Base-by-base conservation (phyloP, 2,888 invertebrate species). In the Odontocerum albicorne region DNA sequence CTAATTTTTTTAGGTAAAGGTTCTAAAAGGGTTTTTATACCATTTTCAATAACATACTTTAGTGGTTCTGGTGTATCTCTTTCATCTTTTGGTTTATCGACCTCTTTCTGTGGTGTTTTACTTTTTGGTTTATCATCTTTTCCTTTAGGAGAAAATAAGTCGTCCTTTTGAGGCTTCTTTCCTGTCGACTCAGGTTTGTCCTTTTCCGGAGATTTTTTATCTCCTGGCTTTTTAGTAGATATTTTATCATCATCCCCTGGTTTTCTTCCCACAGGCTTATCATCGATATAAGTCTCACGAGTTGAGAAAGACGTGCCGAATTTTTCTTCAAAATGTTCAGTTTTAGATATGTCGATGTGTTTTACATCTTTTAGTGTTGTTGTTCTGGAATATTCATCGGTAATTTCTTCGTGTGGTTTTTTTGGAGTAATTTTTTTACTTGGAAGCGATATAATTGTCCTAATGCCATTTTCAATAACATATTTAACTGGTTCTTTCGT, bases 1-100 rank as follows among this genome's bases (percentile, higher is more conserved):
- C 16, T 47, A 2, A 54, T 49, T 15, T 57, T 62, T 42, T 61
- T 64, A 4, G 65, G 65, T 1, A 65, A 63, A 49, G 61, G 63
- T 2, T 42, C 31, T 6, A 53, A 21, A 36, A 46, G 52, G 8
- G 54, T 58, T 43, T 47, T 55, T 6, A 58, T 15, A 13, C 55
- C 58, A 47, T 56, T 58, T 47, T 60, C 60, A 10, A 47, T 54
- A 20, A 60, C 54, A 36, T 57, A 60, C 15, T 44, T 54, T 16
- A 44, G 46, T 3, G 21, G 12, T 4, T 47, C 49, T 6, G 39
- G 42, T n/a, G 40, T 15, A 7, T 55, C 47, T 36, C 49, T 49
- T 13, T 50, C 52, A 3, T 53, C 45, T 27, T 12, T 12, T 27
- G 6, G 22, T 2, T 52, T 43, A 15, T 52, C 35, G 22, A 36